Evolutionary conservation across 2,888 invertebrate species (phyloP).

Genomic region (Cepaea hortensis): DNA sequence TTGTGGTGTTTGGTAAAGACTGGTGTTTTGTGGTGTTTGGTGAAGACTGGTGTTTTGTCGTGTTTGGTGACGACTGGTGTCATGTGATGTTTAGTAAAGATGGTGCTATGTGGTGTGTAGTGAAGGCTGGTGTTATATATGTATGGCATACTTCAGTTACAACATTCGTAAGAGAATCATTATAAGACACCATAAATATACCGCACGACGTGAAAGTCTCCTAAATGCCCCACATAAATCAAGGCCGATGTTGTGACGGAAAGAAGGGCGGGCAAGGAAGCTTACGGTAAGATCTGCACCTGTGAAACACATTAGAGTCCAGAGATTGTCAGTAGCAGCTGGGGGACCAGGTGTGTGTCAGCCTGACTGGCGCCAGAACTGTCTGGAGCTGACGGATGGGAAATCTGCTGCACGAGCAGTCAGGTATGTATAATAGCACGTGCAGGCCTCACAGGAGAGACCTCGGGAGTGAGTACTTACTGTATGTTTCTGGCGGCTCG

Average conservation of each 20-base stretch:
- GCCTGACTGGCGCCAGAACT: neutral
- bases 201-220: neutral
- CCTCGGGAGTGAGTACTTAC: no score
- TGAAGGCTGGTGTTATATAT: no score
- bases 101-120: no score
- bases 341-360: neutral
- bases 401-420: neutral
- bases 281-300: neutral
- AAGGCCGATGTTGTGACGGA: neutral
- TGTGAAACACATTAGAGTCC: neutral
- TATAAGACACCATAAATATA: neutral
- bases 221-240: neutral
- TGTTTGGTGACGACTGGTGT: no score
- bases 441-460: neutral
- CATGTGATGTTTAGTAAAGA: no score
- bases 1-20: no score
- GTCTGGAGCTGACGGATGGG: neutral
- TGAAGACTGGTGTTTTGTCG: no score
- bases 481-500: no score
- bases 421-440: constrained; percentile 4
- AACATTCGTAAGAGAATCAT: no score
- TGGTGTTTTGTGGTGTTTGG: no score
- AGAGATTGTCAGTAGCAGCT: neutral
- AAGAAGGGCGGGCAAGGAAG: neutral
- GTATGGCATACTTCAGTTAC: no score